phyloP scores from a whole-genome alignment of 2,888 invertebrate species.

The Conistra vaccinii region DNA sequence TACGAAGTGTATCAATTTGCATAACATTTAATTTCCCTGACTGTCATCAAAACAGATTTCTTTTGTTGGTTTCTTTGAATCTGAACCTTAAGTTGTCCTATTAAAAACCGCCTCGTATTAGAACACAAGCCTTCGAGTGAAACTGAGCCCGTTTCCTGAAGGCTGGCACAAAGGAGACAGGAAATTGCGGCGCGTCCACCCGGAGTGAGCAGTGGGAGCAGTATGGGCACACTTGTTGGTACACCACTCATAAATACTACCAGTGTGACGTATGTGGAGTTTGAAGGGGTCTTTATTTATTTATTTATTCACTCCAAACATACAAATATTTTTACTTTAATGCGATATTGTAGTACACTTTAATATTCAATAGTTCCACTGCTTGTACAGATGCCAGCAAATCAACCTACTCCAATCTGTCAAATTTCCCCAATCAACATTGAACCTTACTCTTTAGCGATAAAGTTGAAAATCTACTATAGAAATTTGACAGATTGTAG shows the following conservation, averaged over 20 bases:
- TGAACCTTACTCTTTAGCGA: no score
- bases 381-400: no score
- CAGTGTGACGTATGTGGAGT: background rate
- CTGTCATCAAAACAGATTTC: background rate
- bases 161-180: constrained; percentile 40
- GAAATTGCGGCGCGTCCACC: constrained; percentile 46
- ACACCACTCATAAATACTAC: background rate
- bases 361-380: no score
- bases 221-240: constrained; percentile 25
- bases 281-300: no score
- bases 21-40: background rate
- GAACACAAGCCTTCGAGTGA: constrained; percentile 29
- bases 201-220: background rate
- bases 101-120: constrained; percentile 30
- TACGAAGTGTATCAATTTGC: background rate
- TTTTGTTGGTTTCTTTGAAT: background rate
- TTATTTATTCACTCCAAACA: no score
- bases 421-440: no score
- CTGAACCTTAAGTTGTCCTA: constrained; percentile 38
- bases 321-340: no score
- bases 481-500: no score
- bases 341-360: no score
- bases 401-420: no score
- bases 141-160: constrained; percentile 44
- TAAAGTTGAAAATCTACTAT: no score